A percentile compares a stretch with the other conserved stretches of the same genome.
Conservation (phyloP, 2,888 invertebrate species). For the Chrysolina haemoptera region DNA sequence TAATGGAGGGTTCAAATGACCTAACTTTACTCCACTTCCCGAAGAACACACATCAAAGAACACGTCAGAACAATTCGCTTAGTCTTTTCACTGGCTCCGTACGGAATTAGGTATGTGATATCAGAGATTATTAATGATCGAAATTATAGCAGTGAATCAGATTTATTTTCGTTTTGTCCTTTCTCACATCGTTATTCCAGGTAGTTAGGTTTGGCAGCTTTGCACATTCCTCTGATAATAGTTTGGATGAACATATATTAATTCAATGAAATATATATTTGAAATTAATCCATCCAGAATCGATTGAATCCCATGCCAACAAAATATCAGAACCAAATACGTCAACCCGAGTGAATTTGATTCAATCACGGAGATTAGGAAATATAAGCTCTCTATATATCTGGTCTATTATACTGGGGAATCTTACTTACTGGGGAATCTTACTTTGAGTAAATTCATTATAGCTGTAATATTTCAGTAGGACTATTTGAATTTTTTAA, state of each 20-base stretch:
- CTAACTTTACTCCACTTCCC: not conserved
- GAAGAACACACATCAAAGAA: conserved; percentile 14
- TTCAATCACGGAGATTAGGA: not conserved
- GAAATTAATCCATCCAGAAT: not conserved
- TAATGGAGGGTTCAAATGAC: conserved; percentile 21
- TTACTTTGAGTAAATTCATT: too few species aligned
- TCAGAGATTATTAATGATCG: conserved; percentile 20
- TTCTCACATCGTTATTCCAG: not conserved
- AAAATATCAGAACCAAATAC: not conserved
- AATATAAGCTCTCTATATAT: not conserved
- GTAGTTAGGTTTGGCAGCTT: conserved; percentile 10
- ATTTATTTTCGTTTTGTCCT: conserved; percentile 10
- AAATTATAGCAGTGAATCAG: conserved; percentile 21
- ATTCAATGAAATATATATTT: not conserved
- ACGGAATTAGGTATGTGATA: conserved; percentile 16
- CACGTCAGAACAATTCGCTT: conserved; percentile 27
- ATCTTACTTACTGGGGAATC: too few species aligned
- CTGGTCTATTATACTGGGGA: too few species aligned
- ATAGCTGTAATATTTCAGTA: too few species aligned
- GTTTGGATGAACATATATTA: not conserved
- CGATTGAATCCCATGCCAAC: not conserved
- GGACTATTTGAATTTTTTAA: too few species aligned
- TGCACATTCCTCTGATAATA: not conserved
- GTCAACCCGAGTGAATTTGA: not conserved
- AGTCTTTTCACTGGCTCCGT: conserved; percentile 18